Base-by-base conservation (phyloP, 1,140 invertebrate species). In the Drosophila murphyi region DNA sequence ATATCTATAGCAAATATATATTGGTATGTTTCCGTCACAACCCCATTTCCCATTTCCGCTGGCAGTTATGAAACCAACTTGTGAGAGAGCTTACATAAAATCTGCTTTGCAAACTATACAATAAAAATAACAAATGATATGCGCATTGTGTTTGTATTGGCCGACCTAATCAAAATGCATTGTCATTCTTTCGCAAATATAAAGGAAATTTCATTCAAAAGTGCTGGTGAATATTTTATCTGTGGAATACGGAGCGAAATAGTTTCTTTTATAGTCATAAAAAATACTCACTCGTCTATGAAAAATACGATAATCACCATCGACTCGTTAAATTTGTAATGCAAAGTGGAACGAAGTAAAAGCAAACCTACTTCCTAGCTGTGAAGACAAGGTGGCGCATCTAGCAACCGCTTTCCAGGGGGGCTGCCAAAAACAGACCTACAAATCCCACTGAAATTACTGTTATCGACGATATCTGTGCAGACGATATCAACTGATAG, bases 81-180 rank as follows among this genome's bases (percentile, higher is more conserved):
- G n/a, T n/a, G n/a, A 43, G 65, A 67, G 57, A 72, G 63, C 83
- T 88, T 88, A 88, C 85, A 88, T 88, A 88, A 88, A 88, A 65
- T 34, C 64, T 55, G 50, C 31, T 61, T 55, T 10, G 43, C 56
- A 29, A 60, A 41, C 41, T 61, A 60, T 34, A 43, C 20, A 8
- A 31, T 12, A 5, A n/a, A 37, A n/a, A 50, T 63, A 64, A 29
- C 51, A 73, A 86, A 88, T 79, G 68, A 79, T 88, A 88, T 87
- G 82, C 72, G 80, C 72, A 83, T 88, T 82, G 65, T 54, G 55
- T 65, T 76, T 62, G 43, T 32, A 60, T 41, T 61, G 50, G 8
- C 28, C 28, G 41, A 51, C 2, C 51, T 32, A 67, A 51, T 39
- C 34, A 61, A 72, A 81, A 82, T 67, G 50, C 55, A 50, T 69